Conservation (phyloP, 2,888 invertebrate genomes). For the Troides aeacus region DNA sequence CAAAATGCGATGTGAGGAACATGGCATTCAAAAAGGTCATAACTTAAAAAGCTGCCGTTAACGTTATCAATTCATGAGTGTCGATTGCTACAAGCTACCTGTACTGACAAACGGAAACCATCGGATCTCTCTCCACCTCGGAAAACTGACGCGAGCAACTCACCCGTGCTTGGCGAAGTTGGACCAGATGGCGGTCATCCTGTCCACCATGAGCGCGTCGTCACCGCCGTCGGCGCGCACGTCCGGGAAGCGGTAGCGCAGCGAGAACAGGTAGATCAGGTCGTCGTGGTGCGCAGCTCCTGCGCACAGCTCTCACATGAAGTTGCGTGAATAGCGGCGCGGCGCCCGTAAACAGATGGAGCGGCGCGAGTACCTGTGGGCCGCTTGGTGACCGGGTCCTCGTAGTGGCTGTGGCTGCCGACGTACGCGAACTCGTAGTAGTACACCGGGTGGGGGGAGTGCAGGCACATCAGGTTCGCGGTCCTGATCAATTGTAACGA, state of each 20-base stretch:
- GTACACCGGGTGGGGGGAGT: conserved; percentile 49
- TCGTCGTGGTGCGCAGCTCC: conserved; percentile 57
- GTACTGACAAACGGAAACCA: too few species aligned
- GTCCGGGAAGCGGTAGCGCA: conserved; percentile 58
- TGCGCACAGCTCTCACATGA: neutral
- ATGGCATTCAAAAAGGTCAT: too few species aligned
- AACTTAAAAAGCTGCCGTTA: too few species aligned
- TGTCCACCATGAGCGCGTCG: conserved; percentile 57
- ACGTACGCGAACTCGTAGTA: conserved; percentile 58
- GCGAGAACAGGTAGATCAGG: conserved; percentile 70
- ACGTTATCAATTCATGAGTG: too few species aligned
- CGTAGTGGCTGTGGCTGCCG: conserved; percentile 56
- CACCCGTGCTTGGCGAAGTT: conserved; percentile 74
- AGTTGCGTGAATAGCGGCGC: neutral
- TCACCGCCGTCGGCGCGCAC: conserved; percentile 58
- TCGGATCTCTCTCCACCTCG: too few species aligned
- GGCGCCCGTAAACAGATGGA: neutral
- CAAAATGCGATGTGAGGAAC: too few species aligned
- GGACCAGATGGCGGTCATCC: conserved; percentile 66
- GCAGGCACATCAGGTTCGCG: conserved; percentile 52
- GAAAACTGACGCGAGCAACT: too few species aligned
- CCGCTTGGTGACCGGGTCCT: conserved; percentile 49
- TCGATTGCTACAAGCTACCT: too few species aligned
- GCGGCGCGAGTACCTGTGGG: conserved; percentile 43
- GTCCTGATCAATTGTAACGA: conserved; percentile 37